These are phyloP conservation scores for Tetraodon nigroviridis DNA, from an alignment of 2,113 vertebrate genomes.

Conservation along the genomic window DNA sequence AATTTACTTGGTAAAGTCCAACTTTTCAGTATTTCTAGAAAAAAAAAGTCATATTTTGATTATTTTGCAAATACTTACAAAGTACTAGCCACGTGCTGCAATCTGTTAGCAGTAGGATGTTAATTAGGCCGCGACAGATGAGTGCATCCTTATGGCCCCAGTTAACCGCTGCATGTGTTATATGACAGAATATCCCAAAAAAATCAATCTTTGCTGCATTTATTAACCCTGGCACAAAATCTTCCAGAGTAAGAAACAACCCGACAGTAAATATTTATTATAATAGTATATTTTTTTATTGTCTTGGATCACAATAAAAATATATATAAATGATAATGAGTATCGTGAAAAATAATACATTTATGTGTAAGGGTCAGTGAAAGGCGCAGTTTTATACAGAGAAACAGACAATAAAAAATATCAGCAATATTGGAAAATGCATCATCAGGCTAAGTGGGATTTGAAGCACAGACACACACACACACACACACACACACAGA, in stretches of 20 bases:
- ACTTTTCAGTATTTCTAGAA: too few relatives aligned
- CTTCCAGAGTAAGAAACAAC: neutral
- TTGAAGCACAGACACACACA: slow-evolving; percentile 3
- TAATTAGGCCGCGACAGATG: slow-evolving; percentile 61
- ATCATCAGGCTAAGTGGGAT: slow-evolving; percentile 20
- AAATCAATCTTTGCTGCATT: slow-evolving; percentile 41
- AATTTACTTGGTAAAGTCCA: too few relatives aligned
- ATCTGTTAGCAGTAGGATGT: slow-evolving; percentile 56
- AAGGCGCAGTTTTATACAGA: neutral
- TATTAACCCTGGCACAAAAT: slow-evolving; percentile 14
- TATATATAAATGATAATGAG: slow-evolving; percentile 17
- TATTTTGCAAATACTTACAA: neutral
- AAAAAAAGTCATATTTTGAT: too few relatives aligned
- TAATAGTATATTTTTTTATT: too few relatives aligned
- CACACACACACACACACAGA: neutral
- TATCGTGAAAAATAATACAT: neutral
- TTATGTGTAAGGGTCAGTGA: slow-evolving; percentile 8
- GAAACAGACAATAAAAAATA: slow-evolving; percentile 16
- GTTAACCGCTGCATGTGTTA: slow-evolving; percentile 38
- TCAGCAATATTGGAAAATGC: slow-evolving; percentile 20
- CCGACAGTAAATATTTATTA: too few relatives aligned
- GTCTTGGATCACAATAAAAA: neutral
- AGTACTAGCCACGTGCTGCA: slow-evolving; percentile 51
- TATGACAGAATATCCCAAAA: slow-evolving; percentile 38
- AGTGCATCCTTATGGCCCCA: slow-evolving; percentile 50